Percentiles rank a stretch among this genome's conserved stretches.
Evolutionary conservation across 2,797 vertebrate genomes (phyloP).

Genomic region (Eospalax fontanierii): DNA sequence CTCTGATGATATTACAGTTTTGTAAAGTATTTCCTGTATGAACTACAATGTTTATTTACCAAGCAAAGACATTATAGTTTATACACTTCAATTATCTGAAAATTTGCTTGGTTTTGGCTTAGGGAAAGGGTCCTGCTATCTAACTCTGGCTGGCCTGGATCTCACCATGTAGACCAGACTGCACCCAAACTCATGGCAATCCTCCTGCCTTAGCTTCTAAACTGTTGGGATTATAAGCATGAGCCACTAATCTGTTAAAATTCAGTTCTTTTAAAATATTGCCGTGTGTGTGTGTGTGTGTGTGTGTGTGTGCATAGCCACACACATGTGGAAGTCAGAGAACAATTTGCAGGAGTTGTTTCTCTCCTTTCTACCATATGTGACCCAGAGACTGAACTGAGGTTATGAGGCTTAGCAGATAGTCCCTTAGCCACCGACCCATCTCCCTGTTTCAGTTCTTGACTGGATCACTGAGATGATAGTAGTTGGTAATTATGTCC

Average conservation of each 20-base stretch:
- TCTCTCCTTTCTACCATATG: neutral
- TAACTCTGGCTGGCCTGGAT: too few relatives aligned
- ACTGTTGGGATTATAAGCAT: neutral
- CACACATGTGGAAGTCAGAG: neutral
- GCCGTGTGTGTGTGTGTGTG: neutral
- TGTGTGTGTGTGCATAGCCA: neutral
- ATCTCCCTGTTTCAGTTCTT: neutral
- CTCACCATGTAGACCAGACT: neutral
- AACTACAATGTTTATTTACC: neutral
- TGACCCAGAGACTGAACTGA: neutral
- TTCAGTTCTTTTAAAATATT: neutral
- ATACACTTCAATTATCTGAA: neutral
- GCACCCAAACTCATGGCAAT: too few relatives aligned
- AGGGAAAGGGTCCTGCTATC: neutral
- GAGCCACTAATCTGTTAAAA: neutral
- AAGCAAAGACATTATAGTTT: neutral
- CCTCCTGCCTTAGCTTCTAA: neutral
- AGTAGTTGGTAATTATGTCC: neutral
- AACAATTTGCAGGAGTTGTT: neutral
- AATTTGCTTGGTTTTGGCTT: neutral
- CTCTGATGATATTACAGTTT: neutral
- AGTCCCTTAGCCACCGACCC: neutral
- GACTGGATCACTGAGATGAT: neutral
- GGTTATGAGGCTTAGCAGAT: neutral
- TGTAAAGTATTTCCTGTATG: neutral